Conservation (phyloP, 1,140 invertebrate genomes). For the Ridgeia piscesae region DNA sequence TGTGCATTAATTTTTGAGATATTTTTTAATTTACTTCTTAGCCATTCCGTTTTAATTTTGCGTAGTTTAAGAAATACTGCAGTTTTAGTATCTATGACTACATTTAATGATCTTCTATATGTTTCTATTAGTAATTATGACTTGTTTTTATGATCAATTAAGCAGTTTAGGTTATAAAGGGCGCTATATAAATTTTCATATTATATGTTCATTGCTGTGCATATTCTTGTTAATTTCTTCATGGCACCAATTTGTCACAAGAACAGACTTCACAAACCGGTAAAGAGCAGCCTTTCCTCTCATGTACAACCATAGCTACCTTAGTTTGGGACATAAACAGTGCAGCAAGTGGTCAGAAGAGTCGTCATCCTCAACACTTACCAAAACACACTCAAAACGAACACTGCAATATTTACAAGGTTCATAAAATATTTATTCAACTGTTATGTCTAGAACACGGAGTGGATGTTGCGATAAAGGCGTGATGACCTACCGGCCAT, state of each 20-base stretch:
- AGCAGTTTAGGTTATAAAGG: too few relatives aligned
- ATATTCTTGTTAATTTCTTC: too few relatives aligned
- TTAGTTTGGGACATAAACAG: too few relatives aligned
- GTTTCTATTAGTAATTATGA: background rate
- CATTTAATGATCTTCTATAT: background rate
- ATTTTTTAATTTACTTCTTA: too few relatives aligned
- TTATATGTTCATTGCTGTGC: too few relatives aligned
- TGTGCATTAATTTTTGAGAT: too few relatives aligned
- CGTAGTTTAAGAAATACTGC: too few relatives aligned
- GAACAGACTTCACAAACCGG: background rate
- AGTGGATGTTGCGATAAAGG: background rate
- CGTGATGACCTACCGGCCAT: conserved; percentile 73
- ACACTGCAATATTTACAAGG: background rate
- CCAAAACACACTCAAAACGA: background rate
- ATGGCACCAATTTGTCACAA: background rate
- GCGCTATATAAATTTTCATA: too few relatives aligned
- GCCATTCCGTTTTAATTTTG: too few relatives aligned
- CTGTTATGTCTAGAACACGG: background rate
- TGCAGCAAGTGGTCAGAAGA: too few relatives aligned
- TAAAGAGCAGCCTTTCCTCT: background rate
- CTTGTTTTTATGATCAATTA: too few relatives aligned
- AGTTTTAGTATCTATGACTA: too few relatives aligned
- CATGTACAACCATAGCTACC: background rate
- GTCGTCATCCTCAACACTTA: background rate
- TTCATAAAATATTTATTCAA: background rate